A percentile compares a stretch with the other conserved stretches of the same genome.
Evolutionary conservation across 1,140 invertebrate genomes (phyloP).

Genomic region (Patella vulgata): DNA sequence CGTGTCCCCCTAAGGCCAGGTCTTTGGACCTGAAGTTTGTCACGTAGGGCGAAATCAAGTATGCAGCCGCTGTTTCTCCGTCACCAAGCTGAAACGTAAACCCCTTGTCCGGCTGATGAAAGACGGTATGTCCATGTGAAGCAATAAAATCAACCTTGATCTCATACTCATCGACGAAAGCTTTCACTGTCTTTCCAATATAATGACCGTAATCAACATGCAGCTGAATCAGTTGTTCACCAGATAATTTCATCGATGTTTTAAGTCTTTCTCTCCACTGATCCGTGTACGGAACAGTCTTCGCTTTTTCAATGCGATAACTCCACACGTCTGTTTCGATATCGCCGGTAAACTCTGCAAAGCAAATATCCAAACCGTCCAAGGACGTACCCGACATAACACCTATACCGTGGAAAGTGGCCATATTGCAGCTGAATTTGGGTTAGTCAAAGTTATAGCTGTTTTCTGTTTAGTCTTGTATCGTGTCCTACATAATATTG

Average conservation of each 20-base stretch:
- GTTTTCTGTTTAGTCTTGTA: no score
- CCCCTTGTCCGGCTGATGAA: slow-evolving; percentile 53
- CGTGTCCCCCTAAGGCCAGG: slow-evolving; percentile 59
- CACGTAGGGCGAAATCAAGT: slow-evolving; percentile 47
- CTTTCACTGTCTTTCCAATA: slow-evolving; percentile 36
- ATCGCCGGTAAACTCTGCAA: slow-evolving; percentile 56
- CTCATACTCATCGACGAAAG: slow-evolving; percentile 43
- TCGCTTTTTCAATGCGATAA: slow-evolving; percentile 47
- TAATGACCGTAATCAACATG: slow-evolving; percentile 56
- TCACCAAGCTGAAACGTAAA: slow-evolving; percentile 60
- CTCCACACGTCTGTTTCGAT: slow-evolving; percentile 52
- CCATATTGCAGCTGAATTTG: slow-evolving; percentile 29
- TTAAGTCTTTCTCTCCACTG: slow-evolving; percentile 43
- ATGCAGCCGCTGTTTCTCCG: slow-evolving; percentile 50
- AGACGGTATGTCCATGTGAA: slow-evolving; percentile 60
- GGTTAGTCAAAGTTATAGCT: no score
- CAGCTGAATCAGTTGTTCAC: slow-evolving; percentile 48
- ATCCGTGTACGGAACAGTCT: slow-evolving; percentile 43
- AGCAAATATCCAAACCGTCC: slow-evolving; percentile 61
- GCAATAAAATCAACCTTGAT: slow-evolving; percentile 48
- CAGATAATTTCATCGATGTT: slow-evolving; percentile 33
- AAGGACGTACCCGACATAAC: slow-evolving; percentile 60
- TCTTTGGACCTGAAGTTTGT: slow-evolving; percentile 58
- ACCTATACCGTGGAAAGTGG: slow-evolving; percentile 54
- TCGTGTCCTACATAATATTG: no score